These are phyloP conservation scores for Pogonognathellus flavescens DNA, from an alignment of 1,140 invertebrate genomes.

Conservation along the genomic window DNA sequence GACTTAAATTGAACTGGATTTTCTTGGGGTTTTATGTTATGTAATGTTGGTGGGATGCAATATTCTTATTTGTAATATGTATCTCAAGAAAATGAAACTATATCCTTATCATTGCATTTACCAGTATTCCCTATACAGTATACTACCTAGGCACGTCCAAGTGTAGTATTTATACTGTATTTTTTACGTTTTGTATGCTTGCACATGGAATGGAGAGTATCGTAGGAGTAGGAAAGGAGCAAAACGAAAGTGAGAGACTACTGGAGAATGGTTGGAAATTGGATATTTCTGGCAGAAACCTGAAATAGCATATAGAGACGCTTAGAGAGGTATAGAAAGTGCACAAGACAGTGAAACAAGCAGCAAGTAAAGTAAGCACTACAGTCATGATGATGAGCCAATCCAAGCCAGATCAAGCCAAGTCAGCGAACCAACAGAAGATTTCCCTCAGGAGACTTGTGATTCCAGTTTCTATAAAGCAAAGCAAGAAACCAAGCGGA, in stretches of 20 bases:
- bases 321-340: no score
- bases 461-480: slow-evolving; percentile 28
- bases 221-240: no score
- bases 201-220: no score
- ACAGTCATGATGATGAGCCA: slow-evolving; percentile 5
- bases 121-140: no score
- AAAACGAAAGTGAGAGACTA: neutral
- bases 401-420: slow-evolving; percentile 16
- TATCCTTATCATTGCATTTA: neutral
- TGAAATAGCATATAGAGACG: neutral
- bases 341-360: slow-evolving; percentile 1
- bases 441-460: slow-evolving; percentile 43
- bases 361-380: neutral
- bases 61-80: no score
- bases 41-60: no score
- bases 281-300: neutral
- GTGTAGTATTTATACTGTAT: no score
- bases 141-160: no score
- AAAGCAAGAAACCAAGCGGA: slow-evolving; percentile 24
- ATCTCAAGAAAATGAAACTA: neutral
- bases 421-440: slow-evolving; percentile 29
- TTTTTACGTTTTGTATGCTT: no score
- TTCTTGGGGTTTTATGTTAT: neutral
- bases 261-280: neutral
- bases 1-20: neutral